A percentile compares a stretch with the other conserved stretches of the same genome.
These are phyloP conservation scores for Manacus vitellinus DNA, from an alignment of 2,113 vertebrate genomes.

Conservation along the genomic window DNA sequence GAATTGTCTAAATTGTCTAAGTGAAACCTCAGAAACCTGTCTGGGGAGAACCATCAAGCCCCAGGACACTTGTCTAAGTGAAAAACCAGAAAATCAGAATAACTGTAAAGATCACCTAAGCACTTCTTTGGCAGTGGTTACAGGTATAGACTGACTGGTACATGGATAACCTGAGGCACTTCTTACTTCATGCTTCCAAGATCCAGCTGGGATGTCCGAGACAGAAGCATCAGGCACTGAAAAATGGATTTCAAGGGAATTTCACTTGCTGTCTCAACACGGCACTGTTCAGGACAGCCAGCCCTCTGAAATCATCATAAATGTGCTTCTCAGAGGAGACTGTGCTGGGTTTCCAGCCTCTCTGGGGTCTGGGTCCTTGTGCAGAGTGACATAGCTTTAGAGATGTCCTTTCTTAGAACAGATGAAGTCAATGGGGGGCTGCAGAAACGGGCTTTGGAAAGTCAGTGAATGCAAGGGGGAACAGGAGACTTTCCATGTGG, in stretches of 20 bases:
- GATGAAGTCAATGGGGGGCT: background rate
- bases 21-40: background rate
- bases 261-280: background rate
- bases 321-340: background rate
- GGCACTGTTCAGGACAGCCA: background rate
- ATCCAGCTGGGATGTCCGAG: background rate
- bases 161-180: background rate
- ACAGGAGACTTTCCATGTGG: background rate
- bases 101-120: background rate
- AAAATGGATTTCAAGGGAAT: background rate
- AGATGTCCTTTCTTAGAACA: background rate
- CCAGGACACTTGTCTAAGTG: background rate
- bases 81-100: background rate
- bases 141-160: background rate
- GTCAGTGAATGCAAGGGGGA: background rate
- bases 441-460: background rate
- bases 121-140: background rate
- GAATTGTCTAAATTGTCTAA: background rate
- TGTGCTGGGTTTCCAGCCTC: background rate
- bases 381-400: background rate
- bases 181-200: background rate
- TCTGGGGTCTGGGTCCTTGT: background rate
- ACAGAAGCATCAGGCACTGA: background rate
- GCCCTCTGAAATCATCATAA: background rate
- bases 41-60: background rate